These are phyloP conservation scores for Centrocercus urophasianus DNA, from an alignment of 2,113 vertebrate species.

Conservation along the genomic window DNA sequence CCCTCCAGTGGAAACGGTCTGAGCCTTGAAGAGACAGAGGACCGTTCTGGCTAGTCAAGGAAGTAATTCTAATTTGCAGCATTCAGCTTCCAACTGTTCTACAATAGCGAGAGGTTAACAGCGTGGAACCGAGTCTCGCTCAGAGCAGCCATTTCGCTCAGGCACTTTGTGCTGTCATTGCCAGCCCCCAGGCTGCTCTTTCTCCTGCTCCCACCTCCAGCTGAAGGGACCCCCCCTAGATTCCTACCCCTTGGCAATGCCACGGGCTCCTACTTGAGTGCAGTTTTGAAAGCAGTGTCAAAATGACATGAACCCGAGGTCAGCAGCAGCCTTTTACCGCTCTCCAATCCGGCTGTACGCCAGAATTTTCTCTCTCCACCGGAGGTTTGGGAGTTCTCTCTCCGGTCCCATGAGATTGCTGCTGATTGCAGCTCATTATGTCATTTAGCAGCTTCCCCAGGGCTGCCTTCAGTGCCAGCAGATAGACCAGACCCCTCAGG, in stretches of 20 bases:
- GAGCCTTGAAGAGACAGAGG: conserved; percentile 25
- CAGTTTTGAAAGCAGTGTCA: background rate
- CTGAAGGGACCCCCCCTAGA: background rate
- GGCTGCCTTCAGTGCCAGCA: background rate
- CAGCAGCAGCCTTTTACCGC: background rate
- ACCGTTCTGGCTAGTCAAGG: conserved; percentile 37
- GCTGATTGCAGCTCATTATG: background rate
- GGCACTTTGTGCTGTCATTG: background rate
- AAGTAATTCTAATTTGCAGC: conserved; percentile 61
- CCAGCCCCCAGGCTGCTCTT: background rate
- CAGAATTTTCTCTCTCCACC: background rate
- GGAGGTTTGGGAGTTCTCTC: background rate
- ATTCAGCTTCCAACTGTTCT: conserved; percentile 44
- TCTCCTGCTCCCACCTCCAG: background rate
- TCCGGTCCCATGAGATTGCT: background rate
- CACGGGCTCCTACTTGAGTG: background rate
- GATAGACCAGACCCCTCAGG: background rate
- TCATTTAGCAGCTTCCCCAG: background rate
- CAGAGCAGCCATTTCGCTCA: background rate
- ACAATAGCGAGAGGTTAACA: conserved; percentile 50
- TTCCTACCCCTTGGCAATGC: background rate
- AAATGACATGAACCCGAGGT: background rate
- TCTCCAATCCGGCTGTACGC: background rate
- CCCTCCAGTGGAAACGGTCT: background rate
- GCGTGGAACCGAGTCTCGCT: background rate